These are phyloP conservation scores for Galago senegalensis DNA, from an alignment of 2,797 vertebrate species.

Conservation along the genomic window DNA sequence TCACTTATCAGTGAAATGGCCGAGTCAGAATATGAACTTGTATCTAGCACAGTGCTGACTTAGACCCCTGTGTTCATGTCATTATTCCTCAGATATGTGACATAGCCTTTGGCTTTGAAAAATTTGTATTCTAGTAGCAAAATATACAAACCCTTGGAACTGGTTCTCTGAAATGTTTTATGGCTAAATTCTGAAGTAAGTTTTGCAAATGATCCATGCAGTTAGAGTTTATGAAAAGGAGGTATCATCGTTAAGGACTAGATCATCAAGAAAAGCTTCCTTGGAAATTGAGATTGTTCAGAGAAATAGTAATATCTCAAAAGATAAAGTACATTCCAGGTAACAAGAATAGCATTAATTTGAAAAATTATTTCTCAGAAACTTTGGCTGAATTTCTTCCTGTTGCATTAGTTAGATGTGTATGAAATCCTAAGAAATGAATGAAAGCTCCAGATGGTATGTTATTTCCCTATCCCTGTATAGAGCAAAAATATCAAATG, in stretches of 20 bases:
- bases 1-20: background rate
- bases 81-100: background rate
- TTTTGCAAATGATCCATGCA: conserved; percentile 1
- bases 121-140: conserved; percentile 1
- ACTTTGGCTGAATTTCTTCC: conserved; percentile 26
- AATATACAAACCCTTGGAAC: background rate
- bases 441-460: conserved; percentile 49
- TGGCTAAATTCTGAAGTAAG: conserved; percentile 18
- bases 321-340: conserved; percentile 14
- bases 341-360: conserved; percentile 35
- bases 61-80: background rate
- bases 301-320: conserved; percentile 46
- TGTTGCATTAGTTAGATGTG: conserved; percentile 49
- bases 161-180: background rate
- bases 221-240: background rate
- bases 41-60: background rate
- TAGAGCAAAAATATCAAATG: conserved; percentile 12
- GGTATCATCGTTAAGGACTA: background rate
- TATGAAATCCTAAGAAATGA: conserved; percentile 45
- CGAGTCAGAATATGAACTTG: background rate
- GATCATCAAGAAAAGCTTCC: background rate
- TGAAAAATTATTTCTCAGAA: conserved; percentile 62
- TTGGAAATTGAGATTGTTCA: conserved; percentile 18
- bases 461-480: conserved; percentile 15
- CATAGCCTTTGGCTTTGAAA: background rate